Conservation (phyloP, 1,140 invertebrate genomes). For the Caenorhabditis inopinata region DNA sequence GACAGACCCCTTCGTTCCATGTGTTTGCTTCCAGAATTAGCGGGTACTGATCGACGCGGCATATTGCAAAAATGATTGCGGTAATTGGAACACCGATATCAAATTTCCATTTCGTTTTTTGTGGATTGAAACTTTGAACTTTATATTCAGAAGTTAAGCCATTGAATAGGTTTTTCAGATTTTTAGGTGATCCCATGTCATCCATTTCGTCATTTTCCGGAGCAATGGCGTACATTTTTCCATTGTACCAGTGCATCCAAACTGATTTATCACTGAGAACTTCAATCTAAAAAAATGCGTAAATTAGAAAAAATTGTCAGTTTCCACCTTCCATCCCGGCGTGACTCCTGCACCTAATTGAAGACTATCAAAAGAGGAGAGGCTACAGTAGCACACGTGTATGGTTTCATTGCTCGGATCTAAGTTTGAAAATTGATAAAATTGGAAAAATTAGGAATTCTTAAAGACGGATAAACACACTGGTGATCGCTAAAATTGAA, state of each 20-base stretch:
- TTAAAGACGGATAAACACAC: neutral
- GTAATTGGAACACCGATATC: conserved; percentile 26
- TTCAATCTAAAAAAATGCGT: neutral
- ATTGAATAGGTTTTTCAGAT: neutral
- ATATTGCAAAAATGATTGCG: conserved; percentile 31
- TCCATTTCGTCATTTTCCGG: conserved; percentile 27
- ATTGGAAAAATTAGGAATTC: neutral
- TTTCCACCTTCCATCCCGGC: neutral
- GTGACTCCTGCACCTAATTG: neutral
- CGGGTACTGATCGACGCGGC: conserved; percentile 13
- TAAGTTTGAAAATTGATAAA: neutral
- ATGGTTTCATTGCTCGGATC: neutral
- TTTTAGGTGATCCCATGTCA: neutral
- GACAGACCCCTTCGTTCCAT: conserved; percentile 24
- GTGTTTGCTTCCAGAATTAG: conserved; percentile 28
- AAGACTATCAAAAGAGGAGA: neutral
- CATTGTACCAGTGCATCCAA: conserved; percentile 18
- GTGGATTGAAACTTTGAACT: conserved; percentile 32
- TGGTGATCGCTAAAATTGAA: conserved; percentile 25
- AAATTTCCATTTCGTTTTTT: conserved; percentile 22
- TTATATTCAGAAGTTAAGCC: neutral
- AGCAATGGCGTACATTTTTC: neutral
- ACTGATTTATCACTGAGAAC: neutral
- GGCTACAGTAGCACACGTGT: conserved; percentile 8
- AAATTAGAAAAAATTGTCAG: too few species aligned